Base-by-base conservation (phyloP, 2,113 vertebrate species). In the Recurvirostra avosetta region DNA sequence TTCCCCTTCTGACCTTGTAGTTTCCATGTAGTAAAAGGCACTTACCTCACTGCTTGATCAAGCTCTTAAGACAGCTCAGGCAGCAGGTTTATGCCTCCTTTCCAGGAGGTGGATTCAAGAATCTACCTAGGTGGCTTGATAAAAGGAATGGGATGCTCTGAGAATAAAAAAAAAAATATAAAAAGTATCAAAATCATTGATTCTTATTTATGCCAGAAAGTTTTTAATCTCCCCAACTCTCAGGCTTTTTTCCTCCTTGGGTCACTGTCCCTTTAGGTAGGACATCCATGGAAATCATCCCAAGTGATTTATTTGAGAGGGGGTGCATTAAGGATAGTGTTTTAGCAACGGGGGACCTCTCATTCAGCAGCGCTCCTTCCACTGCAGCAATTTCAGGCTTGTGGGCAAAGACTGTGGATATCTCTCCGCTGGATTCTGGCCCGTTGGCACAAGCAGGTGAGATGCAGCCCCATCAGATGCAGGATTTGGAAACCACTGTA, bases 21-120 rank as follows among this genome's bases (percentile, higher is more conserved):
- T 95, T 96, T 95, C 93, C 71, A 74, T 83, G 85, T 96, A 96
- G 95, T 80, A 95, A 96, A 97, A 96, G 75, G 93, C 95, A 96
- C 96, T 96, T 97, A 96, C 88, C 71, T 96, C 96, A 86, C 93
- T 95, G 94, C 96, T 97, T 96, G 96, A 96, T 97, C 96, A 94
- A 93, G 93, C 93, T 96, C 94, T 97, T 96, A 96, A 97, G 93
- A 92, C 59, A 76, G 85, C 67, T 94, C 96, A 96, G 94, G 81
- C 96, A 93, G 93, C 93, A 96, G 87, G 91, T 93, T 97, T 95
- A 90, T 95, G 81, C 62, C 67, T 94, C 88, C 82, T 83, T 96
- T 96, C 85, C 90, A 88, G 94, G 92, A 97, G 84, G 84, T 91
- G 87, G 93, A 96, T 97, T 97, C 92, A 92, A 96, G 96, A 95